Conservation (phyloP, 2,888 invertebrate genomes). For the Fragum sueziense region DNA sequence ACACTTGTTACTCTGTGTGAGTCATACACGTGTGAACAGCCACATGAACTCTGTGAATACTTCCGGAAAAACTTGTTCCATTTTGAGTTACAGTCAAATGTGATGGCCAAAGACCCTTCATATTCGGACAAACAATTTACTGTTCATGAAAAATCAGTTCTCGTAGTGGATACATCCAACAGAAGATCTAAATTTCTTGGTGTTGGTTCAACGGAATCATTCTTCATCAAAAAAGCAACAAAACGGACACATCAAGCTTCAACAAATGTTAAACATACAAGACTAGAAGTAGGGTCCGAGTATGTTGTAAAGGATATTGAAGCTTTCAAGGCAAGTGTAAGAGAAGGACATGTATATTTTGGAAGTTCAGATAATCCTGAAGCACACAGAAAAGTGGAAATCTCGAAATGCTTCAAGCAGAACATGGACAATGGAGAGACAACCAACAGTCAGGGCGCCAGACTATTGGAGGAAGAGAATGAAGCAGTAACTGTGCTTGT, state of each 20-base stretch:
- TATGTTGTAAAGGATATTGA: slow-evolving; percentile 8
- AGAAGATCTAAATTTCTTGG: too few species aligned
- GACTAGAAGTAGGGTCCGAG: background rate
- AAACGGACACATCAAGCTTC: background rate
- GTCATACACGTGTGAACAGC: background rate
- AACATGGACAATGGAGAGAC: too few species aligned
- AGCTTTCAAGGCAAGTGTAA: background rate
- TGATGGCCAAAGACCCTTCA: background rate
- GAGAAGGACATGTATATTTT: too few species aligned
- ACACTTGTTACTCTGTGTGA: background rate
- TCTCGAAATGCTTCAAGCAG: too few species aligned
- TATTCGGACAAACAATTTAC: background rate
- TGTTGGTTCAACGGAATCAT: background rate
- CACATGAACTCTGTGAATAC: background rate
- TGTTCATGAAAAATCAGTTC: background rate
- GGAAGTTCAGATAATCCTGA: too few species aligned
- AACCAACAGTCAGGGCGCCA: too few species aligned
- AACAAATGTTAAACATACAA: background rate
- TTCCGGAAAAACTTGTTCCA: background rate
- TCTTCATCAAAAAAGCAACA: background rate
- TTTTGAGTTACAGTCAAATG: background rate
- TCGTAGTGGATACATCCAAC: background rate
- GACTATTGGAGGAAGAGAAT: too few species aligned
- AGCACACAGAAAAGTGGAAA: too few species aligned
- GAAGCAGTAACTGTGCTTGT: too few species aligned